Evolutionary conservation across 1,140 invertebrate species (phyloP), one percentile per base, ranked within the genome.

Genomic region (Protaetia brevitarsis): DNA sequence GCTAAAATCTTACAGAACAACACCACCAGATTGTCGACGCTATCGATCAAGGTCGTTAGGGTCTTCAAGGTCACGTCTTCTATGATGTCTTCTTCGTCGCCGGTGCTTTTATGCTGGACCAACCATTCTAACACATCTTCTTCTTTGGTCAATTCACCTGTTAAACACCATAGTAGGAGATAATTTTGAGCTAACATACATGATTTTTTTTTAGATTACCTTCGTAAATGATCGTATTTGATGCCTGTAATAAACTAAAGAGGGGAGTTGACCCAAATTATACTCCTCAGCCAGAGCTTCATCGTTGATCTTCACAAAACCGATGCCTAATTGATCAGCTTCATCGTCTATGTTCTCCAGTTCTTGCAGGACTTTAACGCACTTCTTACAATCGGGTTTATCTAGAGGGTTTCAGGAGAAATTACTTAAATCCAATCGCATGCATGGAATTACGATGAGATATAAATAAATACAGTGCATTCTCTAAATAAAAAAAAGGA

Each of bases 311-410:
- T 96, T 96, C 21, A 96, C 94, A 78, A 96, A 96, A 67, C 93
- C 94, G 76, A 96, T 96, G 51, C 92, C 93, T 66, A 96, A 83
- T 77, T 96, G 92, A 81, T 96, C 94, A n/a, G 94, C 94, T 80
- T 96, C 94, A 76, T 96, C 94, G 76, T 96, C 94, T 74, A 96
- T 96, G 80, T 96, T 96, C 79, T 97, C 95, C 78, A 96, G 78
- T 81, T 95, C 92, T 81, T 92, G 88, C 51, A 95, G 82, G 41
- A 92, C 92, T 81, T 93, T 94, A 27, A 91, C 88, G 76, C 92
- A 95, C 81, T 94, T 94, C 77, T 94, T 93, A 81, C 93, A 95
- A 78, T 95, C 92, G 65, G 92, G 89, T 79, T 95, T 95, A 82
- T 96, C 94, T 97, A n/a, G n/a, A n/a, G n/a, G n/a, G n/a, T n/a